These are phyloP conservation scores for Bergia sp. DNA, from an alignment of 92 coral and sea anemone genomes.

Conservation along the genomic window DNA sequence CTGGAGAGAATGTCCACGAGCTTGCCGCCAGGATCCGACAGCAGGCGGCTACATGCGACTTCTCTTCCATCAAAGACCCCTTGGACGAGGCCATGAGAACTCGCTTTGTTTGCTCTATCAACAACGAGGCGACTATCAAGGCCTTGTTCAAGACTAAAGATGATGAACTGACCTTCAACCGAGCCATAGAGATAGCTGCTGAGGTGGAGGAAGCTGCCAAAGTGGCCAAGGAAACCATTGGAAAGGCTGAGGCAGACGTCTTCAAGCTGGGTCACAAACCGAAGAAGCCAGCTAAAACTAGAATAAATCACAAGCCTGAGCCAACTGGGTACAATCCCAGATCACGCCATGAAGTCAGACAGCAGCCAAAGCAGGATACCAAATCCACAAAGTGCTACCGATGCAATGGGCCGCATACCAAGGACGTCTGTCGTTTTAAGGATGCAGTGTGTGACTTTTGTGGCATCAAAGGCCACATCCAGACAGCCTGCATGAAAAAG, in stretches of 20 bases:
- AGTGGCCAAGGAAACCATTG: conserved; percentile 42
- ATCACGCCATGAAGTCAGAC: background rate
- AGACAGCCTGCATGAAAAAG: conserved; percentile 10
- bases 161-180: conserved; percentile 32
- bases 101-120: background rate
- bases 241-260: conserved; percentile 8
- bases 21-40: conserved; percentile 43
- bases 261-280: conserved; percentile 10
- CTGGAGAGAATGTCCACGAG: conserved; percentile 22
- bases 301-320: background rate
- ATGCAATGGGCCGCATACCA: conserved; percentile 2
- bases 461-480: conserved; percentile 29
- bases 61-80: conserved; percentile 35
- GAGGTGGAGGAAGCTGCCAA: conserved; percentile 41
- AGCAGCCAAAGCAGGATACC: background rate
- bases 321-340: background rate
- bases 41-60: conserved; percentile 32
- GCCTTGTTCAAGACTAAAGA: conserved; percentile 40
- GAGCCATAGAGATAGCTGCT: conserved; percentile 14
- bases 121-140: conserved; percentile 32
- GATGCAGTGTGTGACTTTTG: conserved; percentile 5
- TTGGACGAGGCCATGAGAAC: conserved; percentile 26
- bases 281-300: background rate
- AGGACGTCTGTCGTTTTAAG: background rate
- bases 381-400: conserved; percentile 9